A percentile compares a stretch with the other conserved stretches of the same genome.
Evolutionary conservation across 2,797 vertebrate genomes (phyloP).

Genomic region (Adelosebastes latens): DNA sequence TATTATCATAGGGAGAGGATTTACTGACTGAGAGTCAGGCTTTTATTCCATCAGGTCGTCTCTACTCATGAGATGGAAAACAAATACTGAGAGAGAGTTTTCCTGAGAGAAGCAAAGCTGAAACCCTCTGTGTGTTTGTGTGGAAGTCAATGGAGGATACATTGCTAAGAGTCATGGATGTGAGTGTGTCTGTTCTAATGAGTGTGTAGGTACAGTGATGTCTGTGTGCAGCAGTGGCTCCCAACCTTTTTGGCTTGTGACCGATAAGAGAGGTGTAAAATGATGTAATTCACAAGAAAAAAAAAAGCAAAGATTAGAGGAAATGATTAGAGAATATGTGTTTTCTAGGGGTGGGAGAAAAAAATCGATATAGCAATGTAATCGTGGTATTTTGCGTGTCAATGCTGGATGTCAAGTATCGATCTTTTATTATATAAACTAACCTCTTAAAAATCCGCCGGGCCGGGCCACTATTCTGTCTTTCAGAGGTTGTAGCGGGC

Average conservation of each 20-base stretch:
- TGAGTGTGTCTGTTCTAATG: neutral
- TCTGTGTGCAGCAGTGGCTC: neutral
- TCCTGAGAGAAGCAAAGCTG: slow-evolving; percentile 65
- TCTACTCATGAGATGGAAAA: slow-evolving; percentile 19
- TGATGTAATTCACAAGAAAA: neutral
- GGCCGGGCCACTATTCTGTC: rapidly evolving
- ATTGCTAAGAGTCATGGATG: neutral
- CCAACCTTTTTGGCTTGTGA: neutral
- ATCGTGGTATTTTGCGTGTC: too few relatives aligned
- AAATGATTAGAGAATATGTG: neutral
- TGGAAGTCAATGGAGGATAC: neutral
- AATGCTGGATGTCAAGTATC: too few relatives aligned
- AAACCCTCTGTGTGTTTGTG: slow-evolving; percentile 17
- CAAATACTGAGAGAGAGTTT: slow-evolving; percentile 33
- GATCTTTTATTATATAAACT: too few relatives aligned
- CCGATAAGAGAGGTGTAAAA: neutral
- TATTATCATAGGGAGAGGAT: slow-evolving; percentile 24
- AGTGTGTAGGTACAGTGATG: neutral
- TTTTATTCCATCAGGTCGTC: slow-evolving; percentile 32
- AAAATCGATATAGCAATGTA: too few relatives aligned
- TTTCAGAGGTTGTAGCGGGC: too few relatives aligned
- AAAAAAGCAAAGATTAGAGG: neutral
- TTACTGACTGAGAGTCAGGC: slow-evolving; percentile 22
- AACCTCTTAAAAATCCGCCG: rapidly evolving
- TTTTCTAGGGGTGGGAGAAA: neutral